These are phyloP conservation scores for Buathra laborator DNA, from an alignment of 2,888 invertebrate genomes.

Conservation along the genomic window DNA sequence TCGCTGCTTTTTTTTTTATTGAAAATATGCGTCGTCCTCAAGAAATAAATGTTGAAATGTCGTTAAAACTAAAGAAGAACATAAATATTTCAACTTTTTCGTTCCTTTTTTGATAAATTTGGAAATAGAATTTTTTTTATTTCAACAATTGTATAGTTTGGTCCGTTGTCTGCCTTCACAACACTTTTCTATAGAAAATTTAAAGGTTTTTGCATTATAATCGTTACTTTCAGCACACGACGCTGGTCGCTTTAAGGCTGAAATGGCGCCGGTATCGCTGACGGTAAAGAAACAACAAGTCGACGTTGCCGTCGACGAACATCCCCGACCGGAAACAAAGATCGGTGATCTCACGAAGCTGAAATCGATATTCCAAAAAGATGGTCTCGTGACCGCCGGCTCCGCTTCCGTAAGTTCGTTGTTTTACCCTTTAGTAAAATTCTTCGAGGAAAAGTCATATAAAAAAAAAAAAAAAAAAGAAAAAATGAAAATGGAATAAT, in stretches of 20 bases:
- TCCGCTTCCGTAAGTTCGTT: slow-evolving; percentile 92
- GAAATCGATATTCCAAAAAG: slow-evolving; percentile 96
- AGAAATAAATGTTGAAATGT: too few relatives aligned
- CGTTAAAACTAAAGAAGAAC: too few relatives aligned
- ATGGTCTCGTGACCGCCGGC: slow-evolving; percentile 97
- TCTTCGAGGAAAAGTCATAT: not conserved
- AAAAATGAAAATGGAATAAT: slow-evolving; percentile 13
- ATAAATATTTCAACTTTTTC: too few relatives aligned
- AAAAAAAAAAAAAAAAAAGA: slow-evolving; percentile 1
- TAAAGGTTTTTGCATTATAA: not conserved
- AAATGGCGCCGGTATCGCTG: slow-evolving; percentile 94
- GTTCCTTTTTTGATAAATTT: too few relatives aligned
- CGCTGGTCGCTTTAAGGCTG: slow-evolving; percentile 95
- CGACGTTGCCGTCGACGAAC: slow-evolving; percentile 95
- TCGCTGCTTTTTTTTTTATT: too few relatives aligned
- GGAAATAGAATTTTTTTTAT: too few relatives aligned
- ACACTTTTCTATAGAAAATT: too few relatives aligned
- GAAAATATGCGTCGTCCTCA: too few relatives aligned
- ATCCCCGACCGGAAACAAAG: slow-evolving; percentile 96
- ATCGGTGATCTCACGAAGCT: slow-evolving; percentile 94
- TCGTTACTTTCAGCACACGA: slow-evolving; percentile 90
- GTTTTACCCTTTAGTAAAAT: not conserved
- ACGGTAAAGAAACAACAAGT: slow-evolving; percentile 94
- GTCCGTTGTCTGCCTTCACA: too few relatives aligned
- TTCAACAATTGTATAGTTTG: too few relatives aligned